phyloP scores from a whole-genome alignment of 2,113 vertebrate genomes.

The Catharus fuscescens region DNA sequence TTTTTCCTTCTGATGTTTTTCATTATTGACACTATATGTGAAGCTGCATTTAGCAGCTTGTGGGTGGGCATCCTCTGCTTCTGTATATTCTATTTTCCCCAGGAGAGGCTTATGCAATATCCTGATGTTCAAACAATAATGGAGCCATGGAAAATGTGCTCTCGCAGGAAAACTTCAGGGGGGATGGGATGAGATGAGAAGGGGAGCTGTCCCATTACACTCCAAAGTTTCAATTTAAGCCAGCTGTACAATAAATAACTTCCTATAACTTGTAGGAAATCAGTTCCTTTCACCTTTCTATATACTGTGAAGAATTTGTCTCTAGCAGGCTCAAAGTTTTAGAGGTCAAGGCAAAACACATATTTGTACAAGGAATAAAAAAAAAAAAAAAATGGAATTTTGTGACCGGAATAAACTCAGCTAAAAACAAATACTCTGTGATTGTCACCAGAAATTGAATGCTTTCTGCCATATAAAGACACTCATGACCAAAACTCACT shows the following conservation, averaged over 20 bases:
- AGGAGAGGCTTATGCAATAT: constrained; percentile 63
- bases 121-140: constrained; percentile 58
- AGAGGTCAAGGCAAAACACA: background rate
- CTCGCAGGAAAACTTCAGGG: background rate
- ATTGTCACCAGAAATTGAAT: background rate
- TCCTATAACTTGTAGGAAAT: background rate
- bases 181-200: background rate
- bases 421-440: background rate
- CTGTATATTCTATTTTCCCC: constrained; percentile 37
- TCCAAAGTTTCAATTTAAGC: constrained; percentile 59
- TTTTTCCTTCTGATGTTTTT: background rate
- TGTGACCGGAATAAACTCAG: background rate
- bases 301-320: background rate
- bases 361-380: background rate
- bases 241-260: constrained; percentile 59
- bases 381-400: background rate
- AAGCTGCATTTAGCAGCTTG: background rate
- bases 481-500: background rate
- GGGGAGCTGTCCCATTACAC: constrained; percentile 16
- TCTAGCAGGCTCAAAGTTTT: background rate
- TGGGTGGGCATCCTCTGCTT: constrained; percentile 41
- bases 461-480: background rate
- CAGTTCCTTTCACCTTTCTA: background rate
- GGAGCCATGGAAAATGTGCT: constrained; percentile 67
- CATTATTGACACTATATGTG: background rate